Conservation (phyloP, 2,113 vertebrate genomes). For the Australoheros scitulus region DNA sequence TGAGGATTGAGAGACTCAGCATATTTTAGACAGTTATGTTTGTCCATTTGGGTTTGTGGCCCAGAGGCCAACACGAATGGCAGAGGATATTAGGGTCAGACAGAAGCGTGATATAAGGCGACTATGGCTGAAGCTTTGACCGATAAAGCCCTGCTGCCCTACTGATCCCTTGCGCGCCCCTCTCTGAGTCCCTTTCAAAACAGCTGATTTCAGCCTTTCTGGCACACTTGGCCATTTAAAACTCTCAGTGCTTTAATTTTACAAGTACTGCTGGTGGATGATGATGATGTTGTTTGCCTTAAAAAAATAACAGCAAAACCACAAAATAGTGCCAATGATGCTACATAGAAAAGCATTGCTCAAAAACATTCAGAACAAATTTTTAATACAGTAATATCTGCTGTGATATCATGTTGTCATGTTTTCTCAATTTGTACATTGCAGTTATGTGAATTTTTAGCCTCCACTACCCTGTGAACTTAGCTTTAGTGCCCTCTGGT, state of each 20-base stretch:
- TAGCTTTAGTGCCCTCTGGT: constrained; percentile 28
- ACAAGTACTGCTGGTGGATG: constrained; percentile 32
- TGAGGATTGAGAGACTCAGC: constrained; percentile 58
- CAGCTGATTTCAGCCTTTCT: constrained; percentile 66
- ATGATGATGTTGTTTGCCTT: constrained; percentile 7
- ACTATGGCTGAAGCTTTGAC: constrained; percentile 64
- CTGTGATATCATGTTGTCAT: neutral
- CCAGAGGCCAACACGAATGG: constrained; percentile 62
- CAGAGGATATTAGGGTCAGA: constrained; percentile 76
- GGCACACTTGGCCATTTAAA: constrained; percentile 51
- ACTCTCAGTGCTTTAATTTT: constrained; percentile 53
- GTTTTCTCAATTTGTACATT: neutral
- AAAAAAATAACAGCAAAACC: constrained; percentile 16
- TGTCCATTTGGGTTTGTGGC: constrained; percentile 58
- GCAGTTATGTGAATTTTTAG: constrained; percentile 19
- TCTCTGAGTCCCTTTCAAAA: constrained; percentile 51
- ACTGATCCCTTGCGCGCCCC: constrained; percentile 52
- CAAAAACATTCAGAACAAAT: neutral
- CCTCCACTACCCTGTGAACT: constrained; percentile 26
- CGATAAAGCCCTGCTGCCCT: constrained; percentile 59
- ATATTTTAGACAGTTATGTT: constrained; percentile 60
- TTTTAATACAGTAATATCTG: neutral
- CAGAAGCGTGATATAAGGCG: constrained; percentile 57
- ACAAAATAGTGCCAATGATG: constrained; percentile 6
- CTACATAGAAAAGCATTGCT: neutral